Base-by-base conservation (phyloP, 2,797 vertebrate species). In the Onychomys arenicola region DNA sequence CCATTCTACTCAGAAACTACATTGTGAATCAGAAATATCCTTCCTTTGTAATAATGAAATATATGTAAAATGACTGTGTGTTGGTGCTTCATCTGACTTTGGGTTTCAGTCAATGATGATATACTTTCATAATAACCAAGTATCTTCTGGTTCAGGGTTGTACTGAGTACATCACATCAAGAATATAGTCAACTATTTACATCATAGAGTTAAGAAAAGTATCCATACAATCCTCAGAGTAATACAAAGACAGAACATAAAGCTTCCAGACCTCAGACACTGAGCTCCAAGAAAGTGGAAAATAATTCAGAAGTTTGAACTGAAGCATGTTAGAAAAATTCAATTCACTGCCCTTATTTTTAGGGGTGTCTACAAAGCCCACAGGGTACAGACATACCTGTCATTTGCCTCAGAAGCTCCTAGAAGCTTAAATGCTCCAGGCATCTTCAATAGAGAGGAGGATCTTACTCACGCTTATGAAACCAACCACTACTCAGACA, bases 231-330 rank as follows among this genome's bases (percentile, higher is more conserved):
- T 89, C 23, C 57, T 82, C 13, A 6, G 55, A 37, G 11, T 80
- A 46, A 80, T 37, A n/a, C 14, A 2, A 76, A n/a, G 46, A 55
- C 0, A n/a, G 2, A 12, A 11, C 12, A 61, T 67, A 43, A 96
- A 57, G 6, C n/a, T 87, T 69, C 8, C 16, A 92, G 27, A 11
- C 12, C n/a, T 49, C 49, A 7, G 17, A 29, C 52, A 40, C 17
- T 69, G 6, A 6, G 8, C 71, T 21, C 29, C 19, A 34, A 75
- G 10, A 57, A 95, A 85, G 6, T 67, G 4, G 71, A 52, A 67
- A 92, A 69, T 52, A 27, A 92, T 96, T 55, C 69, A 61, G 77
- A 77, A 71, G 91, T 27, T 43, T 61, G 78, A 29, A 90, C 5
- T 55, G 10, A 5, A 63, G 87, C 2, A 59, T 37, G 5, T 52